Base-by-base conservation (phyloP, 2,888 invertebrate genomes). In the Apeira syringaria region DNA sequence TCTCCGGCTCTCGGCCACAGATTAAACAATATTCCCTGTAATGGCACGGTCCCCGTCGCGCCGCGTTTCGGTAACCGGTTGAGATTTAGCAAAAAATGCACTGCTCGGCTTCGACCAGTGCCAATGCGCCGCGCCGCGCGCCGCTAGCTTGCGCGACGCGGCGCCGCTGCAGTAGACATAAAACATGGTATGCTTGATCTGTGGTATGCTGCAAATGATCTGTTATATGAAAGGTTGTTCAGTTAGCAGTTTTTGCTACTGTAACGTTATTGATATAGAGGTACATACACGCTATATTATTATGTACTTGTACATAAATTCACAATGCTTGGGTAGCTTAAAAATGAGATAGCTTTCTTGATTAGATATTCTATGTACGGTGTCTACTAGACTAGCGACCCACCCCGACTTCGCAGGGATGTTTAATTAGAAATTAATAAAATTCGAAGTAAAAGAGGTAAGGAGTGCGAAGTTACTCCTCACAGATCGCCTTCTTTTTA, bases 31-130 rank as follows among this genome's bases (percentile, higher is more conserved):
- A 20, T n/a, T n/a, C n/a, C n/a, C n/a, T n/a, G n/a, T n/a, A n/a
- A n/a, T n/a, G n/a, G n/a, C n/a, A n/a, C n/a, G n/a, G n/a, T n/a
- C n/a, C n/a, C n/a, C 20, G 7, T 20, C 2, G 7, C 7, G 7
- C 7, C 20, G 5, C 20, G 7, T 5, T 7, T 20, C 20, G 20
- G 5, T 20, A 2, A 9, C 24, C 20, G 20, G 6, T 18, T 28
- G 47, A 47, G 61, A 56, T 7, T 65, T 72, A 61, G 76, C 74
- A 80, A 80, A 78, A 82, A 74, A 68, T 67, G 64, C 65, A 67
- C 54, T 52, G 65, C 66, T 68, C 54, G 48, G 61, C 68, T 20
- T 20, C 7, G 20, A 20, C 56, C 62, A 56, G 50, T 65, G 66
- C 71, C 68, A 65, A 58, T 50, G 56, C 64, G 60, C 62, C 53